Conservation (phyloP, 2,888 invertebrate genomes). For the Agrochola circellaris region DNA sequence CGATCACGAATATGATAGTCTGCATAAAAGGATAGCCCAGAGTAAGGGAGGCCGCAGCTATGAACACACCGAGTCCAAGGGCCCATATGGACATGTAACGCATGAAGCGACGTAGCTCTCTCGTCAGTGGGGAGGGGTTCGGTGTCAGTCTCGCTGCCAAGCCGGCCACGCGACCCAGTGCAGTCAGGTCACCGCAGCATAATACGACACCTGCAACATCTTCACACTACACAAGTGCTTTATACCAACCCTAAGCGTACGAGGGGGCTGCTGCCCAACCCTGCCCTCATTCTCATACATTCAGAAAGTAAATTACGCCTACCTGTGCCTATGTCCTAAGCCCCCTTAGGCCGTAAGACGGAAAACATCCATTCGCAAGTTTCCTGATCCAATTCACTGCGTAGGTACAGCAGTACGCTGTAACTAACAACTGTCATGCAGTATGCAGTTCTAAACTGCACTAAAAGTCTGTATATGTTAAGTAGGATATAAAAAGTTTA, state of each 20-base stretch:
- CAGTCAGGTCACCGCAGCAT: slow-evolving; percentile 95
- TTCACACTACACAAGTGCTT: not conserved
- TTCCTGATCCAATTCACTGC: not conserved
- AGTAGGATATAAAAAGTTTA: not conserved
- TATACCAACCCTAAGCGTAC: not conserved
- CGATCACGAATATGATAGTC: slow-evolving; percentile 99
- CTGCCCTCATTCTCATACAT: not conserved
- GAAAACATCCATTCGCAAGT: not conserved
- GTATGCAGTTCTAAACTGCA: not conserved
- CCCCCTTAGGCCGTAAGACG: not conserved
- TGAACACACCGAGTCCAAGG: slow-evolving; percentile 96
- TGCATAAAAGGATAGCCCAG: slow-evolving; percentile 99
- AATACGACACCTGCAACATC: slow-evolving; percentile 92
- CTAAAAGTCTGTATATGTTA: not conserved
- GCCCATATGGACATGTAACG: slow-evolving; percentile 98
- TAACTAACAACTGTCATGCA: not conserved
- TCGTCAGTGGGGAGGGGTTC: slow-evolving; percentile 98
- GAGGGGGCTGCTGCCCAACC: not conserved
- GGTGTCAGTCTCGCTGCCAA: slow-evolving; percentile 97
- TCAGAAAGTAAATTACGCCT: not conserved
- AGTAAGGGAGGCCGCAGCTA: slow-evolving; percentile 98
- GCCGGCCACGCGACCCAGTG: slow-evolving; percentile 98
- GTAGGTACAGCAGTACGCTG: not conserved
- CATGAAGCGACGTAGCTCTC: slow-evolving; percentile 99
- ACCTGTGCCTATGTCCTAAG: not conserved